These are phyloP conservation scores for Gonocerus acuteangulatus DNA, from an alignment of 2,888 invertebrate species.

Conservation along the genomic window DNA sequence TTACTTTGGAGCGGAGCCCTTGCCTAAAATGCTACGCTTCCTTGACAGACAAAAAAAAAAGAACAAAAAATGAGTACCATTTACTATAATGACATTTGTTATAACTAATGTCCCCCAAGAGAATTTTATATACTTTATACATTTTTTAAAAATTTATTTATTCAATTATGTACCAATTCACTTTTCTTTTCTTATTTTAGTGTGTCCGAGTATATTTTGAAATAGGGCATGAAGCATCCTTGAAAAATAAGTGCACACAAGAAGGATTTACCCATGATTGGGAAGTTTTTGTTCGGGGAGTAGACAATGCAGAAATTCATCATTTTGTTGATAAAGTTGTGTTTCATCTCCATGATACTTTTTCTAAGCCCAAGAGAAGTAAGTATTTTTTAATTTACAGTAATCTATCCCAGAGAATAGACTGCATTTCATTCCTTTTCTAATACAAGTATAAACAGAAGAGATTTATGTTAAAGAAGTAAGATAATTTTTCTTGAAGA, in stretches of 20 bases:
- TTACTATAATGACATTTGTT: background rate
- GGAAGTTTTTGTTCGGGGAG: constrained; percentile 88
- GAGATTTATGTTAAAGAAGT: no score
- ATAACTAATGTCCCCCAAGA: background rate
- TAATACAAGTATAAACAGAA: no score
- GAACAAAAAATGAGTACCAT: background rate
- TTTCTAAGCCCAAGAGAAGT: constrained; percentile 87
- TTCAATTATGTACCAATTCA: no score
- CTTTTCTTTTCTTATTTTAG: no score
- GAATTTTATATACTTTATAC: no score
- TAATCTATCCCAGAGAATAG: no score
- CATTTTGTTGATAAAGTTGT: constrained; percentile 78
- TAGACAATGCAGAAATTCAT: constrained; percentile 77
- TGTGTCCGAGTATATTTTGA: constrained; percentile 73
- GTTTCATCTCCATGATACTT: constrained; percentile 69
- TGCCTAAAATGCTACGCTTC: no score
- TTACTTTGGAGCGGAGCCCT: no score
- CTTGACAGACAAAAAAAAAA: no score
- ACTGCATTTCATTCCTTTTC: no score
- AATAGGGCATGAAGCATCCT: constrained; percentile 81
- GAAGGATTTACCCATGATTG: constrained; percentile 96
- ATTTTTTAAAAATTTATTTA: no score
- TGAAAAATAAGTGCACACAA: constrained; percentile 70
- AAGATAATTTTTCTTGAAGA: no score
- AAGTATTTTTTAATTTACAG: constrained; percentile 40